Evolutionary conservation across 2,113 vertebrate genomes (phyloP), one percentile per base, ranked within the genome.

Genomic region (Calypte anna): DNA sequence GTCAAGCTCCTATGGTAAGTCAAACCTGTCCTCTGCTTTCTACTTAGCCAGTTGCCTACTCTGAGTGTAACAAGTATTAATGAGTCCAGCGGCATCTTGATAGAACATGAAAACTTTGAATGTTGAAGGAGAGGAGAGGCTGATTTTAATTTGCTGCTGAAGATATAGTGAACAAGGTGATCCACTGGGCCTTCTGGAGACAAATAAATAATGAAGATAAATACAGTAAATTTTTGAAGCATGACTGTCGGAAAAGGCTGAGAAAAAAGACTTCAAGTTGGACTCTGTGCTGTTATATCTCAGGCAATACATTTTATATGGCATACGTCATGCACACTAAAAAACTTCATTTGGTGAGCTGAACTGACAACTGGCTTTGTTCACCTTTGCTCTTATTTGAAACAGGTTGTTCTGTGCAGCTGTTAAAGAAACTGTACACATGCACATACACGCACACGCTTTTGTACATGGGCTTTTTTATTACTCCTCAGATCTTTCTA

Each of bases 331-430:
- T 92, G 44, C 70, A 61, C 84, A 89, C 87, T 91, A 82, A 94
- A 96, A 59, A 67, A 28, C 54, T 95, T 77, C 81, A 15, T 90
- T 96, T 89, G 64, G 57, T 91, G 82, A 82, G 66, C 63, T 93
- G 54, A 8, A 22, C 91, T 61, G 68, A 91, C 91, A 96, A 70
- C 61, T 92, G 91, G 73, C 91, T 86, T 87, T 87, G 79, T 61
- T 90, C 82, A 74, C 90, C 76, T 95, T 91, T 88, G 59, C 88
- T 91, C 80, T 94, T 92, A 97, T 95, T 95, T 94, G 92, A 97
- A 97, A 78, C 67, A 96, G 86, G 93, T 96, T 96, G 78, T 85
- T 97, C 84, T 57, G 40, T 59, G 50, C 62, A 96, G 86, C 88
- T 96, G 66, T 73, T 96, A 43, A 78, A 72, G 82, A 94, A 92